These are phyloP conservation scores for Eumacrocentrus americanus DNA, from an alignment of 2,888 invertebrate species.

Conservation along the genomic window DNA sequence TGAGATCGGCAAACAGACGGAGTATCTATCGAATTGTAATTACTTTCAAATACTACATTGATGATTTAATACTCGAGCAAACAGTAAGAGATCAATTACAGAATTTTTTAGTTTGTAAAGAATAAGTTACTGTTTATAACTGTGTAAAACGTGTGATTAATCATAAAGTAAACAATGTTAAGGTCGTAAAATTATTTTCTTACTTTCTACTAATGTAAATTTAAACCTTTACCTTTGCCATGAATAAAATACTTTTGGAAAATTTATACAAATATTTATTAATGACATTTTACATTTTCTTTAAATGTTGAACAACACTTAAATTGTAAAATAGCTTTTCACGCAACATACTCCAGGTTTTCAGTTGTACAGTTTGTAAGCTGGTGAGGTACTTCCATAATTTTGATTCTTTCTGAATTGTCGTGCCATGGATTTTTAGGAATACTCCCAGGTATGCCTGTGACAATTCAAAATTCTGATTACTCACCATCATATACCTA, in stretches of 20 bases:
- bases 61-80: slow-evolving; percentile 70
- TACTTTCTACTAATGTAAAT: not conserved
- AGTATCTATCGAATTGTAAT: slow-evolving; percentile 75
- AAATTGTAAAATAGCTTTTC: slow-evolving; percentile 75
- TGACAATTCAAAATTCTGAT: slow-evolving; percentile 85
- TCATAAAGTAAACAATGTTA: too few relatives aligned
- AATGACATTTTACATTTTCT: slow-evolving; percentile 62
- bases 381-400: slow-evolving; percentile 66
- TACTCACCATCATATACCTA: slow-evolving; percentile 72
- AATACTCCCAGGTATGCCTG: slow-evolving; percentile 90
- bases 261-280: slow-evolving; percentile 33
- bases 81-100: slow-evolving; percentile 69
- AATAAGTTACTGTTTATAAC: slow-evolving; percentile 55
- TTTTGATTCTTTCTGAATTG: slow-evolving; percentile 65
- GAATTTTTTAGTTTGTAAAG: slow-evolving; percentile 69
- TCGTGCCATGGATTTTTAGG: slow-evolving; percentile 77
- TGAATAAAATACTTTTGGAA: slow-evolving; percentile 23
- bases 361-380: slow-evolving; percentile 67
- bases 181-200: not conserved
- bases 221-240: slow-evolving; percentile 5
- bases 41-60: slow-evolving; percentile 72
- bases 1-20: slow-evolving; percentile 72
- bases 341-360: slow-evolving; percentile 73
- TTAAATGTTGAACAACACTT: slow-evolving; percentile 77
- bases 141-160: too few relatives aligned